phyloP scores from a whole-genome alignment of 1,140 invertebrate species.

The Prorops nasuta region DNA sequence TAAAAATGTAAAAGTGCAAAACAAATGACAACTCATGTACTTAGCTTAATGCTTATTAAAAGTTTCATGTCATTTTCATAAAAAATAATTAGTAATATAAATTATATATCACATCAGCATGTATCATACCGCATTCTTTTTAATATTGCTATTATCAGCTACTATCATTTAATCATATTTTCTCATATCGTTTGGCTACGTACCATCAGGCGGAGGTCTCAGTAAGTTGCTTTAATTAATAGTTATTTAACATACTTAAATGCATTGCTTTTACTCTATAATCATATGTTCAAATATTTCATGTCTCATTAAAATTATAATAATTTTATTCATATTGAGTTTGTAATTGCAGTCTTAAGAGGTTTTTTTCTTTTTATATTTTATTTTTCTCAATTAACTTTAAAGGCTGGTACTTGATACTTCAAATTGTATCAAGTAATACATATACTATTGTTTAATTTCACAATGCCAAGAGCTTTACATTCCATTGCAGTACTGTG shows the following conservation, averaged over 20 bases:
- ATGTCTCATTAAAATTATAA: not conserved
- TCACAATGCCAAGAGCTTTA: too few species aligned
- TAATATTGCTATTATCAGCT: too few species aligned
- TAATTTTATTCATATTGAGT: conserved; percentile 5
- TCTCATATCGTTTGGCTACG: conserved; percentile 46
- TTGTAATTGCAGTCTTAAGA: conserved; percentile 3
- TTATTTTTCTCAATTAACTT: too few species aligned
- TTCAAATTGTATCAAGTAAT: too few species aligned
- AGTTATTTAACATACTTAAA: conserved; percentile 35
- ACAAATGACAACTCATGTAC: not conserved
- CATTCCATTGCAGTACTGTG: too few species aligned
- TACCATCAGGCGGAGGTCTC: conserved; percentile 48
- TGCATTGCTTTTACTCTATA: conserved; percentile 21
- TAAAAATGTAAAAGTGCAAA: too few species aligned
- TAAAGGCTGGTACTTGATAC: too few species aligned
- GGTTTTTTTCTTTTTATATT: not conserved
- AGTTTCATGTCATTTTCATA: not conserved
- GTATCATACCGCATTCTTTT: too few species aligned
- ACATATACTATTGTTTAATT: too few species aligned
- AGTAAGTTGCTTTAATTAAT: conserved; percentile 42
- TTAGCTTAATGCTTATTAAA: not conserved
- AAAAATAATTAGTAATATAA: not conserved
- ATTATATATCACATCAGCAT: not conserved
- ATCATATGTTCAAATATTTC: too few species aligned
- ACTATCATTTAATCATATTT: conserved; percentile 33